Evolutionary conservation across 2,888 invertebrate genomes (phyloP), one percentile per base, ranked within the genome.

Genomic region (Drosophila parthenogenetica): DNA sequence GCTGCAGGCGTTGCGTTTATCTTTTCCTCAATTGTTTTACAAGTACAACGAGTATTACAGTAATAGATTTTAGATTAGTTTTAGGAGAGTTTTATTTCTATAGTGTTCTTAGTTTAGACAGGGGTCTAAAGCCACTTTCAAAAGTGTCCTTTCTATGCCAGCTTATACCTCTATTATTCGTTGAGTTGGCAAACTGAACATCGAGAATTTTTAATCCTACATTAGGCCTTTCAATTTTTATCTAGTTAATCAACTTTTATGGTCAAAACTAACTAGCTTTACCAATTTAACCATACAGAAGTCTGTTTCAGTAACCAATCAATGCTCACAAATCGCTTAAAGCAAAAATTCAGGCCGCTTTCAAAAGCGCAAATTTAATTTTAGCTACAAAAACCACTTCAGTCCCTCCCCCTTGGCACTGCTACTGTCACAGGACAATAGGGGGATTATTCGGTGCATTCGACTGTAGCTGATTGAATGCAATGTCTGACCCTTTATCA

Each of bases 401-500:
- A 5, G n/a, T 1, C 22, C 5, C 22, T 4, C 5, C 45, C 11
- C 35, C 25, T 19, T 46, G 3, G 5, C 16, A n/a, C 17, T 5
- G 5, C 43, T 19, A n/a, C 3, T 35, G 8, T 5, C 10, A 46
- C 32, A 32, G 32, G 19, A 77, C 77, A 77, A 67, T 62, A 40
- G 67, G 51, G 42, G 58, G 73, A 61, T 77, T 69, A 73, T 43
- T 60, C 66, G 49, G 58, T 63, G 64, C 65, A 62, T 3, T 59
- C 66, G 62, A 54, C 72, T 62, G 68, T 74, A 58, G 53, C 60
- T 42, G 35, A 49, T 43, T 68, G 63, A 55, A 39, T 72, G 68
- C 59, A 46, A 35, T 19, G 65, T 63, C 67, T 67, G 76, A 65
- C 60, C 72, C 68, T 72, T 75, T 76, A 76, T 76, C 77, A 43